A percentile compares a stretch with the other conserved stretches of the same genome.
These are phyloP conservation scores for Thrips palmi DNA, from an alignment of 1,140 invertebrate genomes.

Conservation along the genomic window DNA sequence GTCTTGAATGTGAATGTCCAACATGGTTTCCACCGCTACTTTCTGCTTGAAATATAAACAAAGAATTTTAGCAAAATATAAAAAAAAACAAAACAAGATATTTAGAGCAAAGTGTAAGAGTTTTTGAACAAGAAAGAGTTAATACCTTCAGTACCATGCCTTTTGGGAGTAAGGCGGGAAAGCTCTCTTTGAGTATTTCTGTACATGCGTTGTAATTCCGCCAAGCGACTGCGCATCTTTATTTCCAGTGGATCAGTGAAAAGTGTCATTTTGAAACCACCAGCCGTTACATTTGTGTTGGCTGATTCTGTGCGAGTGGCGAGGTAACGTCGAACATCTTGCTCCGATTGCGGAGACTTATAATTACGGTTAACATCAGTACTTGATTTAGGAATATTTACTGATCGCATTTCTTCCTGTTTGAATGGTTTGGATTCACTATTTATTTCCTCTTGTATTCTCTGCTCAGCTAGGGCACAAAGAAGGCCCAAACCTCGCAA, in stretches of 20 bases:
- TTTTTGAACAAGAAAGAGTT: neutral
- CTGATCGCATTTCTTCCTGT: slow-evolving; percentile 2
- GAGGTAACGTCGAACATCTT: slow-evolving; percentile 7
- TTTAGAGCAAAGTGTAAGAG: no score
- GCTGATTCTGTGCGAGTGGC: slow-evolving; percentile 1
- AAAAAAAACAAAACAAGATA: no score
- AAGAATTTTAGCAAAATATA: no score
- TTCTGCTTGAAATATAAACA: no score
- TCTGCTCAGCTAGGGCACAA: slow-evolving; percentile 68
- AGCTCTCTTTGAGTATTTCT: slow-evolving; percentile 66
- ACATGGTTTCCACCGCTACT: no score
- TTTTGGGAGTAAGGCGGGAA: slow-evolving; percentile 41
- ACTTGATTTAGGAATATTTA: slow-evolving; percentile 5
- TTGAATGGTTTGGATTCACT: neutral
- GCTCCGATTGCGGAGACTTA: slow-evolving; percentile 4
- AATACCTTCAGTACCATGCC: slow-evolving; percentile 12
- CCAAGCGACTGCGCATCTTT: slow-evolving; percentile 57
- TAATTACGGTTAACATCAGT: slow-evolving; percentile 9
- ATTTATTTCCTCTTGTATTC: slow-evolving; percentile 47
- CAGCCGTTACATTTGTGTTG: no score
- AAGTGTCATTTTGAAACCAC: no score
- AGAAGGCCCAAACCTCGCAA: slow-evolving; percentile 56
- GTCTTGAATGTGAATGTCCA: no score
- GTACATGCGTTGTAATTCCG: slow-evolving; percentile 62
- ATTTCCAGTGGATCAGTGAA: slow-evolving; percentile 51